Base-by-base conservation (phyloP, 2,888 invertebrate species). In the Allacma fusca region DNA sequence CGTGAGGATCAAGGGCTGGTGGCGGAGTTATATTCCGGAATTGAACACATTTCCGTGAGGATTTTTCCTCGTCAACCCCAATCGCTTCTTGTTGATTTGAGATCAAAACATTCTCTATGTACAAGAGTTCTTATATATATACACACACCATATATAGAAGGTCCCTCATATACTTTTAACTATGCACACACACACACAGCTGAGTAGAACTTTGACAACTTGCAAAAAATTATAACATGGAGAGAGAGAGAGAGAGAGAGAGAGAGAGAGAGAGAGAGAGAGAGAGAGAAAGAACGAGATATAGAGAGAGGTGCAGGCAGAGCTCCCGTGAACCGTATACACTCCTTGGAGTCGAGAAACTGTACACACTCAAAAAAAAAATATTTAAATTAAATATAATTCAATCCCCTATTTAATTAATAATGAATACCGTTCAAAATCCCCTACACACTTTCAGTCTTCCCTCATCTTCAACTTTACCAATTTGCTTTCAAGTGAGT, bases 181-280 rank as follows among this genome's bases (percentile, higher is more conserved):
- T 40, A 40, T 40, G 13, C 40, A 9, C n/a, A n/a, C n/a, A n/a
- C n/a, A n/a, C n/a, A 4, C 9, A 34, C 34, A 34, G 34, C 34
- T 34, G 34, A 34, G n/a, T n/a, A n/a, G 34, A 9, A 34, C 34
- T 50, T 50, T 50, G 50, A 50, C 50, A 50, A 50, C 50, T 50
- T 50, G 50, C 50, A 50, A 50, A 50, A 50, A 50, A 50, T 50
- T 50, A 50, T 50, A 50, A 50, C 50, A 50, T 50, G 50, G n/a
- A 50, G 50, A 50, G 50, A 50, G 50, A 50, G 50, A 50, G 50
- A 50, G 19, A 5, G 5, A 50, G 4, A 50, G 50, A 50, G 19
- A 12, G 50, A 50, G 50, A 50, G 5, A 40, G 40, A 40, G 13
- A 40, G 5, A 40, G 13, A 40, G 40, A 40, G 40, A 40, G 40